Base-by-base conservation (phyloP, 2,797 vertebrate species). In the Pelobates cultripes region DNA sequence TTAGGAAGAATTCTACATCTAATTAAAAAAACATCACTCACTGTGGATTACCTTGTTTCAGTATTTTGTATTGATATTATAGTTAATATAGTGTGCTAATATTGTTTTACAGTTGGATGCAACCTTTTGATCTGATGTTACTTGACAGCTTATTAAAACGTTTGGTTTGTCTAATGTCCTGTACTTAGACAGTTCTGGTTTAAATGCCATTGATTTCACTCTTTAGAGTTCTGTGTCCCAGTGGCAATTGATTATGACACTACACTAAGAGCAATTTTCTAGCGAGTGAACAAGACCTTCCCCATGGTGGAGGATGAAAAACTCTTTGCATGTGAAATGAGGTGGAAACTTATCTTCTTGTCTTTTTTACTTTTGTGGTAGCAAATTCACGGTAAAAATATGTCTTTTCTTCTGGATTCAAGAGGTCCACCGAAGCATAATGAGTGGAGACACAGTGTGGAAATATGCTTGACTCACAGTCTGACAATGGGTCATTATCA, bases 341-440 rank as follows among this genome's bases (percentile, higher is more conserved):
- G 60, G 28, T 13, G 64, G 45, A 72, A 42, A 66, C 51, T 42
- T 12, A 43, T 70, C 67, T 57, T 67, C 47, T 57, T 10, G 13
- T 28, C 90, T 90, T 91, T 91, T 55, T 73, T 87, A 60, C 86
- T 64, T 90, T 91, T 91, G 90, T 88, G 87, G 87, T 86, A 88
- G 92, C 89, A 93, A 91, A 84, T 82, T 86, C 89, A 81, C 90
- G 89, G 88, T 86, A 90, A 87, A 87, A 89, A 92, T 88, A 87
- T 92, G 93, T 90, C 91, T 91, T 91, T 94, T 96, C 91, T 95
- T 93, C 89, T 91, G 85, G 82, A 91, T 86, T 92, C 92, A 93
- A 95, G 96, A 95, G 92, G 94, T 91, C 94, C 94, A 95, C 95
- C 90, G 93, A 97, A 96, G 94, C 95, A 94, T 95, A 93, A 92